Evolutionary conservation across 1,140 invertebrate genomes (phyloP).

Genomic region (Drosophila sulfurigaster): DNA sequence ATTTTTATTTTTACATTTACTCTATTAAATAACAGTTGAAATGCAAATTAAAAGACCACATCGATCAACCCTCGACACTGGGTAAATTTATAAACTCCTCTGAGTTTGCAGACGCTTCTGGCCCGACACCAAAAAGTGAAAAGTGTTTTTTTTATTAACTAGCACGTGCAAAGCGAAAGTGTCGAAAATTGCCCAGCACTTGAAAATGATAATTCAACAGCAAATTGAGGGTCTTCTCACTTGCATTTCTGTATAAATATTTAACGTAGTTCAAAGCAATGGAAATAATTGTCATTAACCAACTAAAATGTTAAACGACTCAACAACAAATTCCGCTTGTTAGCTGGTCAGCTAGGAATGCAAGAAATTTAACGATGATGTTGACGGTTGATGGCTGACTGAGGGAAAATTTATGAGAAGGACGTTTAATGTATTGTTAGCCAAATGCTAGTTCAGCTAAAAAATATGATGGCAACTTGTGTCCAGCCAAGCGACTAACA

Average conservation of each 20-base stretch:
- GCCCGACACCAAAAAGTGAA: neutral
- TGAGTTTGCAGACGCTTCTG: conserved; percentile 26
- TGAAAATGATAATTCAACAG: conserved; percentile 52
- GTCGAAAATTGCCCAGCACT: conserved; percentile 14
- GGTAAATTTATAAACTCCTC: conserved; percentile 10
- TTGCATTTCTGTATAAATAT: neutral
- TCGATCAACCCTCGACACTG: neutral
- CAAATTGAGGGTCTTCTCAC: conserved; percentile 28
- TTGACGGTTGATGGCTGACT: neutral
- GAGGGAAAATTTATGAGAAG: neutral
- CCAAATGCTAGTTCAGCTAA: neutral
- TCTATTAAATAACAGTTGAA: no score
- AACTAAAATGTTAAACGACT: neutral
- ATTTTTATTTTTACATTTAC: no score
- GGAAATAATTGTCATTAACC: conserved; percentile 67
- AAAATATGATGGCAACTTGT: neutral
- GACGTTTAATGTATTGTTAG: conserved; percentile 5
- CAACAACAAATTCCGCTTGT: conserved; percentile 61
- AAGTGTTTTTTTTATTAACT: conserved; percentile 14
- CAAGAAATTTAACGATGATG: conserved; percentile 2
- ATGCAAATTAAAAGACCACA: no score
- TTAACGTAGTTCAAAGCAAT: conserved; percentile 8
- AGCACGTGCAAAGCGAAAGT: neutral
- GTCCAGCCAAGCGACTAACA: neutral
- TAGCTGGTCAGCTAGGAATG: conserved; percentile 57